These are phyloP conservation scores for Phrixothrix hirtus DNA, from an alignment of 2,888 invertebrate genomes.

Conservation along the genomic window DNA sequence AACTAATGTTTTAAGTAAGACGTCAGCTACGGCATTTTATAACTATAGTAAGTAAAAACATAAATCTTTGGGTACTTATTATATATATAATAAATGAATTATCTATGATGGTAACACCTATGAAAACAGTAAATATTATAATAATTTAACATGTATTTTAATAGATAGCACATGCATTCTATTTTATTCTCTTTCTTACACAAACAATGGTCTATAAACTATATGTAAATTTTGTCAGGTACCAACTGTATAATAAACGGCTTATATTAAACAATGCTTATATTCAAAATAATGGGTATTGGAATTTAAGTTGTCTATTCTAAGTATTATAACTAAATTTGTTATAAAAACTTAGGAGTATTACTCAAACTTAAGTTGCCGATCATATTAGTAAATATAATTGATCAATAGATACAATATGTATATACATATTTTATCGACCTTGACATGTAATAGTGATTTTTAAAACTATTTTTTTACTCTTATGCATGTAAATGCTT, in stretches of 20 bases:
- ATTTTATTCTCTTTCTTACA: conserved; percentile 18
- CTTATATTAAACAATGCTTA: no score
- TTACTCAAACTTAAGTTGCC: no score
- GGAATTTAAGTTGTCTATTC: no score
- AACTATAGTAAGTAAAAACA: conserved; percentile 11
- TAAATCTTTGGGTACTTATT: conserved; percentile 25
- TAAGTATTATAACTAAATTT: no score
- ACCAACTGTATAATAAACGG: conserved; percentile 44
- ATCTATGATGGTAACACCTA: conserved; percentile 41
- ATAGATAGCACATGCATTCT: conserved; percentile 21
- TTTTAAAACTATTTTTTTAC: no score
- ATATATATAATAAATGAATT: conserved; percentile 44
- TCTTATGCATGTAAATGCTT: no score
- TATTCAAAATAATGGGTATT: no score
- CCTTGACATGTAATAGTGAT: no score
- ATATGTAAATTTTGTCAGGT: conserved; percentile 48
- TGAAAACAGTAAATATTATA: conserved; percentile 46
- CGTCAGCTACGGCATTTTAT: conserved; percentile 1
- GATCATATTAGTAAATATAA: no score
- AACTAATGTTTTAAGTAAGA: conserved; percentile 20
- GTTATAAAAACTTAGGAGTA: no score
- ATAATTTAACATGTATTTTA: conserved; percentile 29
- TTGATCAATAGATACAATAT: no score
- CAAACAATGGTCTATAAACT: conserved; percentile 39
- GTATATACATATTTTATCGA: no score